Base-by-base conservation (phyloP, 2,888 invertebrate species). In the Latrodectus elegans region DNA sequence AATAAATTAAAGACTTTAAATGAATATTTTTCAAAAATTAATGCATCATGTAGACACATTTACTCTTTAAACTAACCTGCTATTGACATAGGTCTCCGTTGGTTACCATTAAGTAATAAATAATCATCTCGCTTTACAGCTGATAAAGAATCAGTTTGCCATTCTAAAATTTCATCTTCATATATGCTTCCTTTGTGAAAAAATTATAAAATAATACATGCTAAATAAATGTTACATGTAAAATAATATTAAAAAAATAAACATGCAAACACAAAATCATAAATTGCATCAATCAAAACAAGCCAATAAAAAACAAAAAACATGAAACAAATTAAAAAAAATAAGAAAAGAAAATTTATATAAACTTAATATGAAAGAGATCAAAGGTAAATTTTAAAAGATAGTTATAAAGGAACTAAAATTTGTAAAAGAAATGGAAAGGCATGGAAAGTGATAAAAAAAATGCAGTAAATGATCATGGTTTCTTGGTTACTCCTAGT, bases 21-120 rank as follows among this genome's bases (percentile, higher is more conserved):
- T 38, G 38, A 38, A 38, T 38, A 38, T 38, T 38, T 38, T 38
- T 38, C 38, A 38, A 38, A 38, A 38, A 38, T 38, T 38, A 38
- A 38, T 6, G 6, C 38, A 38, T 38, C 6, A 38, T 38, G 38
- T 38, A 38, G 38, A 38, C 6, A 38, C 3, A 38, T 38, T 38
- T 38, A 1, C 6, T 60, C 11, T 17, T 15, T 15, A 8, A 81
- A 86, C 84, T 88, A 84, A 88, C 88, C 88, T 88, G 88, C 88
- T 53, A 88, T 84, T 26, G 88, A 88, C 80, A 82, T 82, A 26
- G 88, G 88, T 14, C 88, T 79, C 15, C 88, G 65, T 65, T 88
- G 88, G 55, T 73, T 84, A 17, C 79, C 84, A 71, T 71, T 75
- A 22, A 67, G 67, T 12, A 52, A 51, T 51, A 88, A n/a, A 12